Conservation (phyloP, 2,888 invertebrate genomes). For the Tenthredo mesomela region DNA sequence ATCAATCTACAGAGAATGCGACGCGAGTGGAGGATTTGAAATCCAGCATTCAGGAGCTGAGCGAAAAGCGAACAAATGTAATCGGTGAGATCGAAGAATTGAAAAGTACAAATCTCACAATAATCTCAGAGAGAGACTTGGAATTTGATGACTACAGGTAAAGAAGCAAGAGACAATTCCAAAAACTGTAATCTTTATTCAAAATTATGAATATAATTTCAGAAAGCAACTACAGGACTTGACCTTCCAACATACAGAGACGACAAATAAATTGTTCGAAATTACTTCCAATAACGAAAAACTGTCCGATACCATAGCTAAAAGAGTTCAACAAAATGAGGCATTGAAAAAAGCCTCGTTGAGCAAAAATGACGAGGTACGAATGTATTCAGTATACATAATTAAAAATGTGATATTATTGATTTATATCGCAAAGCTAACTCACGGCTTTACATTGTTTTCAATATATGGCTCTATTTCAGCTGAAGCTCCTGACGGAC, state of each 20-base stretch:
- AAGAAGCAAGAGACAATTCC: not conserved
- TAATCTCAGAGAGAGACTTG: slow-evolving; percentile 11
- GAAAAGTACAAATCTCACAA: not conserved
- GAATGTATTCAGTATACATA: not conserved
- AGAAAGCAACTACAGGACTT: slow-evolving; percentile 16
- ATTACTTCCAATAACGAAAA: slow-evolving; percentile 44
- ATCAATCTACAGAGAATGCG: not conserved
- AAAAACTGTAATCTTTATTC: not conserved
- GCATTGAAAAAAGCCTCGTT: slow-evolving; percentile 53
- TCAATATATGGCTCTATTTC: not conserved
- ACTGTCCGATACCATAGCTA: slow-evolving; percentile 47
- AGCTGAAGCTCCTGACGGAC: not conserved
- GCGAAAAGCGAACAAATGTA: not conserved
- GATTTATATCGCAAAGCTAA: not conserved
- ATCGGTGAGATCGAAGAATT: not conserved
- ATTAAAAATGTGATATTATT: slow-evolving; percentile 2
- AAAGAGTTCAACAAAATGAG: slow-evolving; percentile 26
- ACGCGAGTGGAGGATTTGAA: not conserved
- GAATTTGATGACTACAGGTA: slow-evolving; percentile 27
- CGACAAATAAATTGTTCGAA: not conserved
- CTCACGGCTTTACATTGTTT: not conserved
- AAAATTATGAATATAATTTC: not conserved
- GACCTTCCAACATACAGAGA: not conserved
- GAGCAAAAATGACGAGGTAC: slow-evolving; percentile 45
- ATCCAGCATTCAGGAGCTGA: not conserved